Percentiles rank a stretch among this genome's conserved stretches.
phyloP scores from a whole-genome alignment of 2,113 vertebrate genomes.

The Leucosticte australis region DNA sequence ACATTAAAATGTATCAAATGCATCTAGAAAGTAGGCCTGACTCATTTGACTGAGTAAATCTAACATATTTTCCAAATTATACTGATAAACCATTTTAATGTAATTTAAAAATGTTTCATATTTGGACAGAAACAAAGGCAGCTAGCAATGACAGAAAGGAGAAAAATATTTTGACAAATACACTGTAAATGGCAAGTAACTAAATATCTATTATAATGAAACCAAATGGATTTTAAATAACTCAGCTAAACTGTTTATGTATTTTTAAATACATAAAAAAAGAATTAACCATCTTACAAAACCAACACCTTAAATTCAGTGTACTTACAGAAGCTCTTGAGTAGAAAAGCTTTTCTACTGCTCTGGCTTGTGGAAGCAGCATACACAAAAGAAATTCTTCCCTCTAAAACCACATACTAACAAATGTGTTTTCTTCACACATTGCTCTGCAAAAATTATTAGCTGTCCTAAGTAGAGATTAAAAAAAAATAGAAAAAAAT shows the following conservation, averaged over 20 bases:
- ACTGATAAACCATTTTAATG: background rate
- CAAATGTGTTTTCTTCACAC: background rate
- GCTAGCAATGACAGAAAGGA: background rate
- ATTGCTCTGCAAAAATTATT: background rate
- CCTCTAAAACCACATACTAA: background rate
- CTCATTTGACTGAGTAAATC: background rate
- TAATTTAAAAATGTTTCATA: background rate
- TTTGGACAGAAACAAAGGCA: slow-evolving; percentile 1
- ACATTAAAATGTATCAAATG: background rate
- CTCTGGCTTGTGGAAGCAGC: background rate
- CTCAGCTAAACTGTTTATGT: background rate
- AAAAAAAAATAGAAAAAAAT: background rate
- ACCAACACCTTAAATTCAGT: slow-evolving; percentile 4
- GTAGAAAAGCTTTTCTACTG: slow-evolving; percentile 19
- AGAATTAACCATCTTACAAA: background rate
- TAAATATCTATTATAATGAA: slow-evolving; percentile 1
- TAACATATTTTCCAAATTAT: slow-evolving; percentile 19
- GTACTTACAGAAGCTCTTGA: background rate
- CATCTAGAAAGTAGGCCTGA: background rate
- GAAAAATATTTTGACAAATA: slow-evolving; percentile 28
- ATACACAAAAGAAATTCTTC: background rate
- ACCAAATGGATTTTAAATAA: slow-evolving; percentile 46
- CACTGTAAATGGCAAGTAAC: background rate
- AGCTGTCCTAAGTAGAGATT: background rate
- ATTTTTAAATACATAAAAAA: slow-evolving; percentile 25